phyloP scores from a whole-genome alignment of 2,797 vertebrate genomes.

The Gymnoscopelus microlampas region DNA sequence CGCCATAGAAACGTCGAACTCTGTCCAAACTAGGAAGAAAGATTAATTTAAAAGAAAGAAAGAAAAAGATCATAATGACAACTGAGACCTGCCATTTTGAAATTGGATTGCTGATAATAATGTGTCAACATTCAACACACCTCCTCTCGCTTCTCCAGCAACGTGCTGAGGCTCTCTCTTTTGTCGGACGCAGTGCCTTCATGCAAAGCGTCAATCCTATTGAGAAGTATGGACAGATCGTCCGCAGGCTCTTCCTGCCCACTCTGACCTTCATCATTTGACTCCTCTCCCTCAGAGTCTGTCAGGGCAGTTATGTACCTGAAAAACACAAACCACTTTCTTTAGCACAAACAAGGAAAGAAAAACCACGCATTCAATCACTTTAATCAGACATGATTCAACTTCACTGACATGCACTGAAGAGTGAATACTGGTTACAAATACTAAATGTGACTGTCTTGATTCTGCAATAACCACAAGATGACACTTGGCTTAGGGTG shows the following conservation, averaged over 20 bases:
- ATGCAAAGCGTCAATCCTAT: slow-evolving; percentile 84
- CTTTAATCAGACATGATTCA: slow-evolving; percentile 19
- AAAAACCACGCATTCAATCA: slow-evolving; percentile 1
- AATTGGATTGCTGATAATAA: not conserved
- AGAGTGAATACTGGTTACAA: not conserved
- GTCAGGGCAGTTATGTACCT: slow-evolving; percentile 95
- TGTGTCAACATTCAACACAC: slow-evolving; percentile 63
- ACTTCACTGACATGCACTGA: slow-evolving; percentile 3
- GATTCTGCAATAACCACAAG: slow-evolving; percentile 17
- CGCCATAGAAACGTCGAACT: slow-evolving; percentile 89
- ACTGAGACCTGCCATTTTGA: not conserved
- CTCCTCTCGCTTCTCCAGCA: slow-evolving; percentile 86
- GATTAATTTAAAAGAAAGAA: not conserved
- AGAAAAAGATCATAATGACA: not conserved
- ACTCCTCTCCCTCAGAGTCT: slow-evolving; percentile 84
- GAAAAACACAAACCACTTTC: slow-evolving; percentile 48
- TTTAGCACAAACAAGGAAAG: slow-evolving; percentile 14
- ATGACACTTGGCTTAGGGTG: slow-evolving; percentile 3
- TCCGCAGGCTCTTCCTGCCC: slow-evolving; percentile 67
- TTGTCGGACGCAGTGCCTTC: slow-evolving; percentile 83
- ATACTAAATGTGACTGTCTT: slow-evolving; percentile 13
- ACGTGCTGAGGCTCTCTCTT: slow-evolving; percentile 81
- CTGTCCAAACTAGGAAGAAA: slow-evolving; percentile 83
- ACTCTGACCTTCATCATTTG: slow-evolving; percentile 47
- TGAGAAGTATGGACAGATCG: slow-evolving; percentile 79